phyloP scores from a whole-genome alignment of 2,888 invertebrate species.

The Gisinianus flammeolus region DNA sequence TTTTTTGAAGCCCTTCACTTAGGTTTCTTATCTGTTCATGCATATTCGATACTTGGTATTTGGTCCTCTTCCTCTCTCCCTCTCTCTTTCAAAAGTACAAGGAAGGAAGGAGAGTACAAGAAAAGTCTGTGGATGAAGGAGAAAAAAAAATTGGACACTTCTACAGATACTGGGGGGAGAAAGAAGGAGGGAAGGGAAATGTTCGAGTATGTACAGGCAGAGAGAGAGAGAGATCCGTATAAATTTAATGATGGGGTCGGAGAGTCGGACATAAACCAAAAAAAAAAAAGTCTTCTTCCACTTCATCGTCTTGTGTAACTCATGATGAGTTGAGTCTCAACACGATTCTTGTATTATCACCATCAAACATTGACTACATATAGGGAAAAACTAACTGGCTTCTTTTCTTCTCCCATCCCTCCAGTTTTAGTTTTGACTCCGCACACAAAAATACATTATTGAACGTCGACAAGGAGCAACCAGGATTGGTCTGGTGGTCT shows the following conservation, averaged over 20 bases:
- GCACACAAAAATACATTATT: background rate
- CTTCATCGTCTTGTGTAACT: background rate
- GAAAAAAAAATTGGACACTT: constrained; percentile 34
- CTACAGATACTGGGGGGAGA: background rate
- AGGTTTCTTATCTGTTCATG: constrained; percentile 42
- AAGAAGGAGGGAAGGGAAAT: constrained; percentile 8
- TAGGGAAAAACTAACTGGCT: no score
- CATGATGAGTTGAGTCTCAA: background rate
- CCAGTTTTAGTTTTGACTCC: background rate
- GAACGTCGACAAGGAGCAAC: background rate
- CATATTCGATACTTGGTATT: constrained; percentile 40
- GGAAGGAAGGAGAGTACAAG: constrained; percentile 4
- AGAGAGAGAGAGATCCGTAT: no score
- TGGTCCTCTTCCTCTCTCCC: background rate
- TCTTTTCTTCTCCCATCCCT: no score
- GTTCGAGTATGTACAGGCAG: no score
- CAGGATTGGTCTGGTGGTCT: background rate
- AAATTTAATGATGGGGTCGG: constrained; percentile 5
- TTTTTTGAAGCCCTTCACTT: constrained; percentile 31
- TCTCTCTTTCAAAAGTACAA: background rate
- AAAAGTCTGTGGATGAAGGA: constrained; percentile 17
- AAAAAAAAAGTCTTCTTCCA: background rate
- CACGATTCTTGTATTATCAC: constrained; percentile 19
- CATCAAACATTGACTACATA: background rate
- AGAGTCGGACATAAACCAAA: constrained; percentile 16